Base-by-base conservation (phyloP, 1,140 invertebrate genomes). In the Pseudoatta argentina region DNA sequence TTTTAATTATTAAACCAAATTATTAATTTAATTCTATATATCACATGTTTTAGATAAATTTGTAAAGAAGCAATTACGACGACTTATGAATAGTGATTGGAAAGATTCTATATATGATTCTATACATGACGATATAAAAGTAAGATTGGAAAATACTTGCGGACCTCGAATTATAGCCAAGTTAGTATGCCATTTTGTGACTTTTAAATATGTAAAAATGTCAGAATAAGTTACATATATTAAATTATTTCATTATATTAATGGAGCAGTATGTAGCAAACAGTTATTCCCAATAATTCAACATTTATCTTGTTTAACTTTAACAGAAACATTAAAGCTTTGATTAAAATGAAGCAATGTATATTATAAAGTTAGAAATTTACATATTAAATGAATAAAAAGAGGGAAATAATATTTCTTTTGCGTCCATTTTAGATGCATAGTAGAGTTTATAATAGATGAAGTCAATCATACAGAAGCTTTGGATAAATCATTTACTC, bases 401-500 rank as follows among this genome's bases (percentile, higher is more conserved):
- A 64, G 21, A 61, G 55, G 5, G 12, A 30, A 30, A 51, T 66
- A 24, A 64, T 64, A 24, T n/a, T 6, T 51, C 2, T 59, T 18
- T 67, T 55, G 7, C 18, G 27, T 69, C 39, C 53, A 66, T 91
- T 91, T 44, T 24, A 92, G 91, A 75, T 76, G 71, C 1, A 83
- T 91, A 34, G 21, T 92, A 7, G 78, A 91, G 3, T 90, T 93
- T 48, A 44, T 93, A 67, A 27, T 71, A 0, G 63, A 82, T 27
- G 39, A 66, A 21, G 51, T 73, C 7, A 5, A 69, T 1, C 0
- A 30, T 24, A 21, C 71, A 6, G 53, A 88, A 39, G 0, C 0
- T n/a, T 67, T 94, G 8, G 92, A 94, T 81, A 92, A 90, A n/a
- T 89, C 63, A 12, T 67, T 93, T 53, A 94, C 94, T 53, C 94